Evolutionary conservation across 2,888 invertebrate species (phyloP).

Genomic region (Bellardia pandia): DNA sequence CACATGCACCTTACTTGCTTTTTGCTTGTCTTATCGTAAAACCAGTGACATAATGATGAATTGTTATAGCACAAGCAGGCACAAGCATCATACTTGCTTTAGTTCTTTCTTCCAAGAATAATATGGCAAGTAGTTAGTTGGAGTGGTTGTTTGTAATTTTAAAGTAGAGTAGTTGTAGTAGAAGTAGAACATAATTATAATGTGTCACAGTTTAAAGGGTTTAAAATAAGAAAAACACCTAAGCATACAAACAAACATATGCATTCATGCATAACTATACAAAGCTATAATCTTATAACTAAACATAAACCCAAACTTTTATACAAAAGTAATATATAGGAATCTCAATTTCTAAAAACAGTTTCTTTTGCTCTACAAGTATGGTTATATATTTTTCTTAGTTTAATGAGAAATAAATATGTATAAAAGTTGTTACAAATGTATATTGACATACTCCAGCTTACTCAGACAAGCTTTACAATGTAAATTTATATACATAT

Average conservation of each 20-base stretch:
- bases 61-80: conserved; percentile 57
- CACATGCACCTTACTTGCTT: conserved; percentile 43
- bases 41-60: conserved; percentile 70
- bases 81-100: not conserved
- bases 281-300: conserved; percentile 1
- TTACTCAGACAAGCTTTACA: not conserved
- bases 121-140: conserved; percentile 42
- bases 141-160: conserved; percentile 43
- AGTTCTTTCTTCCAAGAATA: conserved; percentile 37
- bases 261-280: not conserved
- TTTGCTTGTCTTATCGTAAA: conserved; percentile 38
- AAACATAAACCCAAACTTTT: conserved; percentile 6
- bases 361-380: not conserved
- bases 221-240: conserved; percentile 24
- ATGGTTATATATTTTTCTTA: conserved; percentile 16
- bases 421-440: not conserved
- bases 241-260: not conserved
- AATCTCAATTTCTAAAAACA: conserved; percentile 1
- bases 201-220: conserved; percentile 68
- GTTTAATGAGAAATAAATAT: conserved; percentile 66
- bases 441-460: not conserved
- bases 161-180: conserved; percentile 26
- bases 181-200: conserved; percentile 63
- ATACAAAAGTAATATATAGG: not conserved
- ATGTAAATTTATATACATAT: no score